Evolutionary conservation across 2,888 invertebrate genomes (phyloP).

Genomic region (Coleophora flavipennella): DNA sequence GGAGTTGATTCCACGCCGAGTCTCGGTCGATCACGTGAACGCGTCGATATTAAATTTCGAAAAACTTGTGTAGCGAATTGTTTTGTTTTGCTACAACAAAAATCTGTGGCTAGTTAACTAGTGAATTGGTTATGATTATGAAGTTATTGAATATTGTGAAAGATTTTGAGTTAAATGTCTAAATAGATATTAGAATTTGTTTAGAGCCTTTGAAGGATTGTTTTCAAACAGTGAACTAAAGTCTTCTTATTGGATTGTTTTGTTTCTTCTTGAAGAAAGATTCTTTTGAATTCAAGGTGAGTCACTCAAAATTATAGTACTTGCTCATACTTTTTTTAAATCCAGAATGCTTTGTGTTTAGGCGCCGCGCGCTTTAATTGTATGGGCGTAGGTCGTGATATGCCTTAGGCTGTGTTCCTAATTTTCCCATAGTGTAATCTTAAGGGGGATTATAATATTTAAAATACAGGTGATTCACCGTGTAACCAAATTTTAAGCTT

Average conservation of each 20-base stretch:
- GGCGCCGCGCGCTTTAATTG: slow-evolving; percentile 17
- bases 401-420: slow-evolving; percentile 1
- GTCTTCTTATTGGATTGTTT: slow-evolving; percentile 21
- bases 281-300: slow-evolving; percentile 32
- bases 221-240: too few species aligned
- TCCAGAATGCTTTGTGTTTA: slow-evolving; percentile 22
- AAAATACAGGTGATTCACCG: too few species aligned
- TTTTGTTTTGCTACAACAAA: too few species aligned
- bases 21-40: slow-evolving; percentile 20
- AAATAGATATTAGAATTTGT: slow-evolving; percentile 5
- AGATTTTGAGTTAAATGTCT: background rate
- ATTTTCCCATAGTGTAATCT: too few species aligned
- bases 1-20: slow-evolving; percentile 36
- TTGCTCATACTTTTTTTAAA: slow-evolving; percentile 9
- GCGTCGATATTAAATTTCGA: slow-evolving; percentile 9
- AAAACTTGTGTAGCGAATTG: slow-evolving; percentile 5
- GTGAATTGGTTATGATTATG: slow-evolving; percentile 3
- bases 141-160: slow-evolving; percentile 4
- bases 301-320: slow-evolving; percentile 23
- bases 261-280: background rate
- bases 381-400: slow-evolving; percentile 4
- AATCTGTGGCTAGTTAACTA: too few species aligned
- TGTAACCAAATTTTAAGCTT: too few species aligned
- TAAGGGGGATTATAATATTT: too few species aligned
- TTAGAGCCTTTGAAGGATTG: slow-evolving; percentile 11